Percentiles rank a stretch among this genome's conserved stretches.
Evolutionary conservation across 2,113 vertebrate species (phyloP).

Genomic region (Lasiurus borealis): DNA sequence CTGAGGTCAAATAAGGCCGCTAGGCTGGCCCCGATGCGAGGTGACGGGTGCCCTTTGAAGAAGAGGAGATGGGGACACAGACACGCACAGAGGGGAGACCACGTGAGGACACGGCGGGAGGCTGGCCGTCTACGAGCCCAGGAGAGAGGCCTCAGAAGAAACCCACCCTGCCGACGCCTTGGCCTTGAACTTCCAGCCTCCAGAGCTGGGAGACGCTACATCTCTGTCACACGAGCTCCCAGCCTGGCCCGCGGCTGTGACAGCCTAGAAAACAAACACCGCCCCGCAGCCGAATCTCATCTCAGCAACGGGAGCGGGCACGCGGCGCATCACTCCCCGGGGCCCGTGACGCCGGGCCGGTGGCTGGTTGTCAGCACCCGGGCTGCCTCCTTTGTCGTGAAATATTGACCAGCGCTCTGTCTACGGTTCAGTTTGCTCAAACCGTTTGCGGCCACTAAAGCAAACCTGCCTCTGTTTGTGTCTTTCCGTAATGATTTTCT

Average conservation of each 20-base stretch:
- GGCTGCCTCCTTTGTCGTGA: neutral
- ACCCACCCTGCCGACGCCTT: neutral
- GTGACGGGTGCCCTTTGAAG: neutral
- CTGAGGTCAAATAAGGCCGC: neutral
- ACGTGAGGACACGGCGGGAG: neutral
- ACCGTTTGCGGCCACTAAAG: neutral
- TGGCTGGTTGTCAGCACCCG: neutral
- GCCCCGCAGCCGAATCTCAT: too few species aligned
- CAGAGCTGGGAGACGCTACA: neutral
- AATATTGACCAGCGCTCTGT: neutral
- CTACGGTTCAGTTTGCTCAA: neutral
- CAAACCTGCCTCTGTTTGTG: neutral
- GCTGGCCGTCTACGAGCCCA: rapidly evolving
- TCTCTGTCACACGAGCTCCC: neutral
- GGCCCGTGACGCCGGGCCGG: neutral
- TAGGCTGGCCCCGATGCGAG: neutral
- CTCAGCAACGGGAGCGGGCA: neutral
- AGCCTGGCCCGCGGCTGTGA: neutral
- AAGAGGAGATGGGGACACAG: neutral
- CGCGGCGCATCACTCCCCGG: neutral
- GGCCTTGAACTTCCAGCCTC: neutral
- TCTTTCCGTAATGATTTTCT: constrained; percentile 15
- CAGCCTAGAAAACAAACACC: neutral
- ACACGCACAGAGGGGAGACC: neutral
- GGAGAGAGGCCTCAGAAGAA: neutral